Evolutionary conservation across 2,797 vertebrate species (phyloP), one percentile per base, ranked within the genome.

Genomic region (Poeciliopsis presidionis): DNA sequence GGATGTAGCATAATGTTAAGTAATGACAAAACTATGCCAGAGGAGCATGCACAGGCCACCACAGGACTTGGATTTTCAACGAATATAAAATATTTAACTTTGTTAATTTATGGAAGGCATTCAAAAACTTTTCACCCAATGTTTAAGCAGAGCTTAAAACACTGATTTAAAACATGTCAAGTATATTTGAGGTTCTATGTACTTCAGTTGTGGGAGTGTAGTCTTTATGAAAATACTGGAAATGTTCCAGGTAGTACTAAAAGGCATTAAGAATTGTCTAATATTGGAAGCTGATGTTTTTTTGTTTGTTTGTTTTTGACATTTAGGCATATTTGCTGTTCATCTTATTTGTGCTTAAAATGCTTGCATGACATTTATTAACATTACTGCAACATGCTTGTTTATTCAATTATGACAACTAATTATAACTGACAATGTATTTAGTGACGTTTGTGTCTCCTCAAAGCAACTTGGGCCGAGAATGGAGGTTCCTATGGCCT

Each of bases 1-100:
- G 93, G 92, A 86, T 53, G 46, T 14, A 77, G 87, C 88, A 86
- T 90, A 92, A 91, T 93, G 89, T 89, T 85, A 93, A 93, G 91
- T 93, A 93, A 93, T 94, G 92, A 91, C 90, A 90, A 90, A 89
- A 87, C 82, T 59, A 57, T 78, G 88, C 91, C 91, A 77, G 82
- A 86, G 87, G 91, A 86, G 80, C 83, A 85, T 75, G 76, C 76
- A 75, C 74, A 76, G 76, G 80, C 82, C 84, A 83, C 67, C 72
- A 71, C 88, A 87, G 79, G 82, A 87, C 80, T 77, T 75, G 70
- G 76, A 73, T 79, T 87, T 82, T 89, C 83, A 91, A 88, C 84
- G 84, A 76, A 81, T 79, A 89, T 91, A 74, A 90, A 87, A 86
- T 84, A 84, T 83, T 91, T 84, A 86, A 87, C 75, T 88, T 83